These are phyloP conservation scores for Drosophila mojavensis DNA, from an alignment of 1,140 invertebrate species.

Conservation along the genomic window DNA sequence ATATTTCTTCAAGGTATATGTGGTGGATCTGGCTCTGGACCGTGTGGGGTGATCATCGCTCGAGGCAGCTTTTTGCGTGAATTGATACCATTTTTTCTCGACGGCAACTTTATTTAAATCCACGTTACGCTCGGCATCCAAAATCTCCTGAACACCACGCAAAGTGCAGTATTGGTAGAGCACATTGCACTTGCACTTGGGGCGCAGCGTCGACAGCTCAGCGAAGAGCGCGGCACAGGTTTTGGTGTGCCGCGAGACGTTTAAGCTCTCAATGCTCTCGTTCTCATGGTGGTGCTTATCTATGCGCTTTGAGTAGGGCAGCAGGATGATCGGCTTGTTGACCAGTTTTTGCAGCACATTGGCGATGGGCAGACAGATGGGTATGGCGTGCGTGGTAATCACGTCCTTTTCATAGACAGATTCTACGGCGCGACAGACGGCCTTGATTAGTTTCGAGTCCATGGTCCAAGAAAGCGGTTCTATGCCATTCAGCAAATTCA, in stretches of 20 bases:
- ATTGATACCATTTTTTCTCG: not conserved
- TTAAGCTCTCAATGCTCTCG: conserved; percentile 20
- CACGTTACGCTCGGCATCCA: not conserved
- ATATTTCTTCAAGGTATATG: not conserved
- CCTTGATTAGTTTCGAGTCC: not conserved
- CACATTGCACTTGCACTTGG: conserved; percentile 39
- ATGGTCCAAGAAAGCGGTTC: conserved; percentile 17
- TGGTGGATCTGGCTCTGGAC: too few relatives aligned
- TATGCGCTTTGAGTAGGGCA: conserved; percentile 28
- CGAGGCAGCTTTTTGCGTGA: too few relatives aligned
- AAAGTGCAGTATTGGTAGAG: conserved; percentile 34
- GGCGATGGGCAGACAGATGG: conserved; percentile 41
- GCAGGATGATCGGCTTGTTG: conserved; percentile 35
- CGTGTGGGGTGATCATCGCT: too few relatives aligned
- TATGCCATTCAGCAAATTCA: conserved; percentile 18
- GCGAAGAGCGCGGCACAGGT: conserved; percentile 19
- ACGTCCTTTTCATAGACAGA: conserved; percentile 3
- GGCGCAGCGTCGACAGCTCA: conserved; percentile 11
- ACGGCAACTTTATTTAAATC: not conserved
- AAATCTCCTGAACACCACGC: conserved; percentile 15
- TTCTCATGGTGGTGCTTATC: conserved; percentile 31
- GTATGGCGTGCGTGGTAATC: conserved; percentile 17
- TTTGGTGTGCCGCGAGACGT: conserved; percentile 26
- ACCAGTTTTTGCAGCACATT: conserved; percentile 18
- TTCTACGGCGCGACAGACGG: not conserved